Conservation (phyloP, 1,140 invertebrate species). For the Riptortus pedestris region DNA sequence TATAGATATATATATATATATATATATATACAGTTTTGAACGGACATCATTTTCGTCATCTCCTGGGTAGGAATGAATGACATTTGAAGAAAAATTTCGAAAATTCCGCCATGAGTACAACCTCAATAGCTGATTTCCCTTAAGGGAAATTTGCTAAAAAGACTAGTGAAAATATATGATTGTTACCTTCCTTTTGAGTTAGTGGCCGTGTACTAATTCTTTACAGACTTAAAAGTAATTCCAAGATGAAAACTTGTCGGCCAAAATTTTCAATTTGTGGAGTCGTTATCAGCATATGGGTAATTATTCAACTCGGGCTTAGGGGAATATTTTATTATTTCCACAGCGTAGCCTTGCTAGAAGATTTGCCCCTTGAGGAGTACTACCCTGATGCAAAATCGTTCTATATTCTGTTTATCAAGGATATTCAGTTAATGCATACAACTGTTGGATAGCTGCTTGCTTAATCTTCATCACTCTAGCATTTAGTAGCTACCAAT, state of each 20-base stretch:
- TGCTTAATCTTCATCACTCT: slow-evolving; percentile 78
- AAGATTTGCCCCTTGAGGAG: slow-evolving; percentile 63
- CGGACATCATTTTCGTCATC: too few relatives aligned
- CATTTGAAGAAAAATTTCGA: too few relatives aligned
- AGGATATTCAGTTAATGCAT: slow-evolving; percentile 66
- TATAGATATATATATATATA: too few relatives aligned
- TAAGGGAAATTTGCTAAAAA: too few relatives aligned
- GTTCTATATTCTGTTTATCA: slow-evolving; percentile 56
- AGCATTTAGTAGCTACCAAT: slow-evolving; percentile 75
- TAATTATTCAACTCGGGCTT: slow-evolving; percentile 79
- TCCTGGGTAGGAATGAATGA: too few relatives aligned
- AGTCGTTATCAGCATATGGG: slow-evolving; percentile 80
- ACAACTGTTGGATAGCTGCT: slow-evolving; percentile 88
- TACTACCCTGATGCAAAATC: slow-evolving; percentile 36
- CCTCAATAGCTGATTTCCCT: too few relatives aligned
- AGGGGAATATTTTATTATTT: slow-evolving; percentile 85
- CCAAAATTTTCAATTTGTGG: slow-evolving; percentile 84
- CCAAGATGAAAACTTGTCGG: slow-evolving; percentile 66
- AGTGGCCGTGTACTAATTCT: slow-evolving; percentile 3
- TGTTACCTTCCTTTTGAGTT: too few relatives aligned
- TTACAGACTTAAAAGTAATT: neutral
- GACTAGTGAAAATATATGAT: too few relatives aligned
- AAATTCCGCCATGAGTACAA: too few relatives aligned
- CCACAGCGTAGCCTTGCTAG: slow-evolving; percentile 70
- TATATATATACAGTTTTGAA: too few relatives aligned